Evolutionary conservation across 1,140 invertebrate genomes (phyloP).

Genomic region (Nymphalis io): DNA sequence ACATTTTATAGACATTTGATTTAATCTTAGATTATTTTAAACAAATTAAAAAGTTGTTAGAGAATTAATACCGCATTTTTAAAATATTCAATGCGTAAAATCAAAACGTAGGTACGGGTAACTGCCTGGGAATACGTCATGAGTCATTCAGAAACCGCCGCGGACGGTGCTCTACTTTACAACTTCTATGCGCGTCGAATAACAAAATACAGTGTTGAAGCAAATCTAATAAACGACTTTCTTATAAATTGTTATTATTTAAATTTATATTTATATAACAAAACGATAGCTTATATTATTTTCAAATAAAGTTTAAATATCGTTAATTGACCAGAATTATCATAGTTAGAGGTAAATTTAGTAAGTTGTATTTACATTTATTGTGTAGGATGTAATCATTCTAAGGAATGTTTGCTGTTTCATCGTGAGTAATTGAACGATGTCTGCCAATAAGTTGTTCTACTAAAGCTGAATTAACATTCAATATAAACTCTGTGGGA

Average conservation of each 20-base stretch:
- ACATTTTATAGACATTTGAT: neutral
- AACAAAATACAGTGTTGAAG: constrained; percentile 2
- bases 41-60: neutral
- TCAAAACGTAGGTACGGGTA: constrained; percentile 4
- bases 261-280: no score
- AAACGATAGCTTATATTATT: no score
- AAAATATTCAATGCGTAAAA: constrained; percentile 9
- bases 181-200: constrained; percentile 19
- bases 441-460: constrained; percentile 23
- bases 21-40: neutral
- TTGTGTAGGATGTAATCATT: constrained; percentile 2
- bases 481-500: constrained; percentile 26
- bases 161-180: constrained; percentile 27
- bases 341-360: neutral
- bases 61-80: neutral
- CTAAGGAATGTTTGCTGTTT: constrained; percentile 10
- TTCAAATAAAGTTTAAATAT: no score
- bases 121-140: constrained; percentile 9
- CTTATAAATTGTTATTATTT: no score
- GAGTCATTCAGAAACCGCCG: constrained; percentile 20
- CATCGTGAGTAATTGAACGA: constrained; percentile 19
- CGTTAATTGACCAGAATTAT: neutral
- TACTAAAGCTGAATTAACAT: constrained; percentile 27
- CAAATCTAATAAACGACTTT: neutral
- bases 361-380: neutral